A percentile compares a stretch with the other conserved stretches of the same genome.
phyloP scores from a whole-genome alignment of 2,888 invertebrate genomes.

The Ormyrus rosae region DNA sequence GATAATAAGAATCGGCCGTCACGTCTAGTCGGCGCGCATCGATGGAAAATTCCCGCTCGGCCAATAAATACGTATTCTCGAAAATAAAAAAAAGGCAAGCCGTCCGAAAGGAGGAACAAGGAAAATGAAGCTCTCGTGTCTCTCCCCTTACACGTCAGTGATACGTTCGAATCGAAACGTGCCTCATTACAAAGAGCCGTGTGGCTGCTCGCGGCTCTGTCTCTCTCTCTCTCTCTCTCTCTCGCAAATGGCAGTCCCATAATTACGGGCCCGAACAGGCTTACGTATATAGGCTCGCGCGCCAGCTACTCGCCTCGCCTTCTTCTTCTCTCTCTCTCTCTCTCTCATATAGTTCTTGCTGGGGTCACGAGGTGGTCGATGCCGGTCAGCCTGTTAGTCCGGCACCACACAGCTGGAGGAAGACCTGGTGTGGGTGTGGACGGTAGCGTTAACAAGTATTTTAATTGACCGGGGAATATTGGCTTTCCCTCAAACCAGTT shows the following conservation, averaged over 20 bases:
- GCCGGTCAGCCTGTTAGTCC: too few species aligned
- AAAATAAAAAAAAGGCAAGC: too few species aligned
- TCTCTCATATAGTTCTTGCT: constrained; percentile 1
- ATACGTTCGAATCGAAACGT: constrained; percentile 44
- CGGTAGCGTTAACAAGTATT: too few species aligned
- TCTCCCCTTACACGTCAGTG: constrained; percentile 20
- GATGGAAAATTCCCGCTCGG: too few species aligned
- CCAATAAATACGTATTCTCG: too few species aligned
- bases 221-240: constrained; percentile 12
- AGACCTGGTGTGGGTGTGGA: too few species aligned
- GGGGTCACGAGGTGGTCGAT: neutral
- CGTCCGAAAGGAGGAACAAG: too few species aligned
- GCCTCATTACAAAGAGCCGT: constrained; percentile 45
- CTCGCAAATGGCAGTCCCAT: constrained; percentile 29
- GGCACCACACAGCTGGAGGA: neutral
- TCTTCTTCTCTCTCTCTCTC: neutral
- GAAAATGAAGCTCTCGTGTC: constrained; percentile 6
- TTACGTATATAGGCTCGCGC: neutral
- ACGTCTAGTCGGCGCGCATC: too few species aligned
- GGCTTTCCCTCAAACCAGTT: too few species aligned
- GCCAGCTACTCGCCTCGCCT: neutral
- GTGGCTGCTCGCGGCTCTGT: constrained; percentile 25
- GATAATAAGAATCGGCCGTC: too few species aligned
- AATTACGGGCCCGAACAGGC: constrained; percentile 33
- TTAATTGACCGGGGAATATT: too few species aligned